These are phyloP conservation scores for Ditula angustiorana DNA, from an alignment of 2,888 invertebrate genomes.

Conservation along the genomic window DNA sequence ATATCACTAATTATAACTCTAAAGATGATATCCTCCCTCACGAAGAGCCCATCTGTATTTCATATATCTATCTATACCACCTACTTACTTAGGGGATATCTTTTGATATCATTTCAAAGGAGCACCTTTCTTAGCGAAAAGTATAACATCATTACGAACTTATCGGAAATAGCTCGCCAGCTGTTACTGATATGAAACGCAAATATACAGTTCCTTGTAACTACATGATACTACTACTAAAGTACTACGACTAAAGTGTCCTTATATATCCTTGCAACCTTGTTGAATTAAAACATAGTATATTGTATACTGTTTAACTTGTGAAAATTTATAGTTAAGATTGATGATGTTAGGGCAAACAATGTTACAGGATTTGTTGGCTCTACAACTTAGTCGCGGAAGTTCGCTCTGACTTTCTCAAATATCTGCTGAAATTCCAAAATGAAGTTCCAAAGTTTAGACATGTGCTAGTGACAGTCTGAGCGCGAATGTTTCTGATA, in stretches of 20 bases:
- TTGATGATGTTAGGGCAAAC: constrained; percentile 20
- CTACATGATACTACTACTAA: not conserved
- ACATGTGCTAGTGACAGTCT: not conserved
- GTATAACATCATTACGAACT: constrained; percentile 30
- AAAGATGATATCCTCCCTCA: not conserved
- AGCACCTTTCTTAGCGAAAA: constrained; percentile 34
- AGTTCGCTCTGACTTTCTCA: not conserved
- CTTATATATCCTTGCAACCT: constrained; percentile 7
- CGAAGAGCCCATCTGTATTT: not conserved
- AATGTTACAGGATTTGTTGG: constrained; percentile 16
- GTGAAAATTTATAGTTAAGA: constrained; percentile 21
- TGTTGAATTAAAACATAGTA: not conserved
- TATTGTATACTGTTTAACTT: constrained; percentile 4
- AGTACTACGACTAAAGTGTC: constrained; percentile 3
- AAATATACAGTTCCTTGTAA: constrained; percentile 41
- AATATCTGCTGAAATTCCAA: not conserved
- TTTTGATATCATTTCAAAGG: constrained; percentile 37
- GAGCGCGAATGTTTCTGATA: not conserved
- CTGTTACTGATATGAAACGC: constrained; percentile 48
- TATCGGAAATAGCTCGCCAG: constrained; percentile 52
- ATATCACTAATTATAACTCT: not conserved
- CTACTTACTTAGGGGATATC: too few relatives aligned
- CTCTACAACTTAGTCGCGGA: constrained; percentile 1
- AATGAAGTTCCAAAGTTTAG: not conserved
- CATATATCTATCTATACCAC: not conserved